Base-by-base conservation (phyloP, 92 coral and sea anemone genomes). In the Paramuricea clavata region DNA sequence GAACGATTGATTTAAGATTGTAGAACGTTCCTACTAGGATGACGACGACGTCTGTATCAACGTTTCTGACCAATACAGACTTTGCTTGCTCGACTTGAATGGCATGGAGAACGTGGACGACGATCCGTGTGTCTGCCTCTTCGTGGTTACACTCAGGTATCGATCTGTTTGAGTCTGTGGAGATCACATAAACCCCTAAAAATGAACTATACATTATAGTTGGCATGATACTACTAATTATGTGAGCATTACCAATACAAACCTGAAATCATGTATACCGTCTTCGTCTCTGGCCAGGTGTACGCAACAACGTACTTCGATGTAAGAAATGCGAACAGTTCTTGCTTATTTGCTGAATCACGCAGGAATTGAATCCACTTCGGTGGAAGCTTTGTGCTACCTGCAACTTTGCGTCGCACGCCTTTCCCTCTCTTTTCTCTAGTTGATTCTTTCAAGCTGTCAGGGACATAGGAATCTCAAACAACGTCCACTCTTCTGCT, bases 391-490 rank as follows among this genome's bases (percentile, higher is more conserved):
- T 89, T 85, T 0, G 81, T 72, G 19, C 72, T 78, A 23, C 83
- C 90, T 64, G 90, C 54, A 26, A 86, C 90, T 43, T 90, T 86
- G 25, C 86, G 64, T 27, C 93, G 43, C 10, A 78, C 41, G 16
- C 89, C 93, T 4, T 10, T 39, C 23, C 91, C 91, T 43, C 91
- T 76, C 52, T 83, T 88, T 35, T 89, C 79, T n/a, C 89, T 80
- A 41, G 92, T 89, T 33, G 92, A 23, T 17, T 61, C 69, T 44
- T 83, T 83, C 44, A 83, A 64, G 34, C 88, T 83, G 42, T 71
- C 81, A 23, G 88, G 89, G 21, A 64, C 64, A 60, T 76, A 76
- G 22, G 52, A 22, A 76, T 35, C 81, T 60, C 81, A 76, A 6
- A 70, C 77, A 70, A 70, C 56, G 60, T 76, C 57, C 19, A 49